Conservation (phyloP, 2,888 invertebrate species). For the Chrysodeixis includens region DNA sequence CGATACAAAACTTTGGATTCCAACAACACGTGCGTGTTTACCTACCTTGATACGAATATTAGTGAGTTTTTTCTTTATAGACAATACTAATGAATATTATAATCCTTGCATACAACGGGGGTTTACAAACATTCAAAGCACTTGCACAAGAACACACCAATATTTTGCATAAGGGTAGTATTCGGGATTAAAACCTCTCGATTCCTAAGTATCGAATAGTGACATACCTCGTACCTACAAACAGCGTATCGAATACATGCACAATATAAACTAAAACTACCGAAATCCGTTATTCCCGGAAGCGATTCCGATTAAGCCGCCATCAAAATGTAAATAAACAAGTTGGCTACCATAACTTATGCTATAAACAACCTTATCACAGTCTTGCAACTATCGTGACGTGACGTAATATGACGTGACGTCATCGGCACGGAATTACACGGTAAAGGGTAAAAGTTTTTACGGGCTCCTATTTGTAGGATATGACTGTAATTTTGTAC, state of each 20-base stretch:
- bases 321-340: conserved; percentile 54
- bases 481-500: conserved; percentile 29
- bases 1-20: too few relatives aligned
- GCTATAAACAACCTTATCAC: conserved; percentile 50
- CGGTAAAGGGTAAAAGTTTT: conserved; percentile 49
- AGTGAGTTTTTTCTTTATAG: too few relatives aligned
- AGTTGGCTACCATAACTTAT: conserved; percentile 32
- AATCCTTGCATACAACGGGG: too few relatives aligned
- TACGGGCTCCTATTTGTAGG: conserved; percentile 50
- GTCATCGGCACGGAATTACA: conserved; percentile 45
- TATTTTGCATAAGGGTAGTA: too few relatives aligned
- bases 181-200: too few relatives aligned
- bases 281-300: conserved; percentile 30
- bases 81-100: too few relatives aligned
- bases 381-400: conserved; percentile 53
- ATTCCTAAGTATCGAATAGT: too few relatives aligned
- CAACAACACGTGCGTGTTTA: too few relatives aligned
- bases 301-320: conserved; percentile 45
- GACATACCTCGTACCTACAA: too few relatives aligned
- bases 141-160: too few relatives aligned
- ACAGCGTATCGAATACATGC: background rate
- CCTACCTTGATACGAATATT: too few relatives aligned
- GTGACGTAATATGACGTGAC: conserved; percentile 34
- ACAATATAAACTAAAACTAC: conserved; percentile 13
- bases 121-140: too few relatives aligned